phyloP scores from a whole-genome alignment of 2,797 vertebrate species.

The Hozukius guyotensis region DNA sequence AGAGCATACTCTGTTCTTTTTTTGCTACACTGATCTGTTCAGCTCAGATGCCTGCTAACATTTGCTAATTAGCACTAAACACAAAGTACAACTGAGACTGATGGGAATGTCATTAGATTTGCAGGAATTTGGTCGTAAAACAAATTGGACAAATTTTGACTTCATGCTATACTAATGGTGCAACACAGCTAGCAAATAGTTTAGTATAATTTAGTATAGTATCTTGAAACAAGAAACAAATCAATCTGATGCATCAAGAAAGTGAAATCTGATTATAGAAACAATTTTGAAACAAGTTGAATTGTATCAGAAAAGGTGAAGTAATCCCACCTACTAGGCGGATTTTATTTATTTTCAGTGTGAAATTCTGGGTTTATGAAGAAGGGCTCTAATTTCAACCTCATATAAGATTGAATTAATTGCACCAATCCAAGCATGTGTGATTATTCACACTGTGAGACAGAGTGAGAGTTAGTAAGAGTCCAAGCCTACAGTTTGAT shows the following conservation, averaged over 20 bases:
- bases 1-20: too few relatives aligned
- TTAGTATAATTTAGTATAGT: too few relatives aligned
- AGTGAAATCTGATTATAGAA: too few relatives aligned
- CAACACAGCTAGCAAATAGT: too few relatives aligned
- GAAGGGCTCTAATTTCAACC: neutral
- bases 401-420: neutral
- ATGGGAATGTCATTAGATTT: neutral
- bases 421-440: neutral
- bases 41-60: too few relatives aligned
- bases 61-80: too few relatives aligned
- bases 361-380: neutral
- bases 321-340: rapidly evolving
- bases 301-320: too few relatives aligned
- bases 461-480: neutral
- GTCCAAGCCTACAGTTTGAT: neutral
- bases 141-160: neutral
- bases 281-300: too few relatives aligned
- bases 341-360: neutral
- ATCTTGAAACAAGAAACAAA: too few relatives aligned
- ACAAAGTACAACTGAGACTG: too few relatives aligned
- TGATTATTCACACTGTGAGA: neutral
- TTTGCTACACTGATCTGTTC: too few relatives aligned
- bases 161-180: neutral
- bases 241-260: too few relatives aligned
- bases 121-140: neutral